Conservation (phyloP, 2,888 invertebrate genomes). For the Helleia helle region DNA sequence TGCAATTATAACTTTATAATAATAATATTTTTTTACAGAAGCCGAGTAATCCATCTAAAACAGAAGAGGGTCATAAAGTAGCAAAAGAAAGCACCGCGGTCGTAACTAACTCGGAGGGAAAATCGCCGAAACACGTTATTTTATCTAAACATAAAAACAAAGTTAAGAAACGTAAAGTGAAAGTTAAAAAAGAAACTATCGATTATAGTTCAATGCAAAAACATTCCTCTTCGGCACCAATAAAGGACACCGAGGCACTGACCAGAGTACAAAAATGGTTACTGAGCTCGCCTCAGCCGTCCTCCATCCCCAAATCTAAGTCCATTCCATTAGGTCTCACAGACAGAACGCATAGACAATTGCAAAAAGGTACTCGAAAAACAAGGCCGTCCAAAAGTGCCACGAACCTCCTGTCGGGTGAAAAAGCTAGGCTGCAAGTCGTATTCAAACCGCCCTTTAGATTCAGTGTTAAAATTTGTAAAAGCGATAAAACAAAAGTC, state of each 20-base stretch:
- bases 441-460: slow-evolving; percentile 92
- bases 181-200: slow-evolving; percentile 82
- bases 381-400: slow-evolving; percentile 79
- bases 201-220: slow-evolving; percentile 83
- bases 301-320: slow-evolving; percentile 84
- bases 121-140: slow-evolving; percentile 70
- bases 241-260: slow-evolving; percentile 71
- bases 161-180: slow-evolving; percentile 69
- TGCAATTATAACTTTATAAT: too few relatives aligned
- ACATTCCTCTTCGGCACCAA: slow-evolving; percentile 63
- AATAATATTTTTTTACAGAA: slow-evolving; percentile 34
- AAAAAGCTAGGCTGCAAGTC: slow-evolving; percentile 85
- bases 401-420: slow-evolving; percentile 77
- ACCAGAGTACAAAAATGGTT: slow-evolving; percentile 92
- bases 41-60: slow-evolving; percentile 45
- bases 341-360: slow-evolving; percentile 56
- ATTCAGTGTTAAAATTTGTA: slow-evolving; percentile 85
- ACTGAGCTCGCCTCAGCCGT: slow-evolving; percentile 79
- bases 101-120: slow-evolving; percentile 67
- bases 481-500: slow-evolving; percentile 79
- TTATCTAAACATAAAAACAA: slow-evolving; percentile 63
- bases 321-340: slow-evolving; percentile 86
- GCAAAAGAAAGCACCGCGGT: slow-evolving; percentile 55
- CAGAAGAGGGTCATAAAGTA: slow-evolving; percentile 49
- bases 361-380: slow-evolving; percentile 69